These are phyloP conservation scores for Cactoblastis cactorum DNA, from an alignment of 2,888 invertebrate species.

Conservation along the genomic window DNA sequence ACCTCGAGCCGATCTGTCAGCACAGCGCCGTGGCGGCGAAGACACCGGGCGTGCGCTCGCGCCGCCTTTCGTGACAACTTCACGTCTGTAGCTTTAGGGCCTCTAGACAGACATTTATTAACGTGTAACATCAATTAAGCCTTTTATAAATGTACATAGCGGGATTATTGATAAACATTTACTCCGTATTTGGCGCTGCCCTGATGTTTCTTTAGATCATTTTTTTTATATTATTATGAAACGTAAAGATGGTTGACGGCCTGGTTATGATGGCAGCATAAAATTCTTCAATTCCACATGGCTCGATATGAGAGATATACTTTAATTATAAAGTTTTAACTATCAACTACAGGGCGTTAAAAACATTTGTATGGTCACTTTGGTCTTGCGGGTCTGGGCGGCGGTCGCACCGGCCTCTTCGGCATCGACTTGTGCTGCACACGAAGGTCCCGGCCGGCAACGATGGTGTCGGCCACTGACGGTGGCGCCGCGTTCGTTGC, in stretches of 20 bases:
- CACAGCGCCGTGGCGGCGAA: slow-evolving; percentile 53
- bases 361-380: slow-evolving; percentile 37
- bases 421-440: slow-evolving; percentile 45
- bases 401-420: slow-evolving; percentile 36
- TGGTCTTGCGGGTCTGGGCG: slow-evolving; percentile 59
- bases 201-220: too few species aligned
- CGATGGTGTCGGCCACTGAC: slow-evolving; percentile 60
- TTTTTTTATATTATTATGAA: too few species aligned
- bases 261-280: too few species aligned
- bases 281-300: too few species aligned
- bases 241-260: too few species aligned
- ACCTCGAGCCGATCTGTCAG: slow-evolving; percentile 60
- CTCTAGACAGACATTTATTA: slow-evolving; percentile 31
- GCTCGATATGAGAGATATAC: too few species aligned
- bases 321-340: too few species aligned
- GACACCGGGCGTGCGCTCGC: slow-evolving; percentile 52
- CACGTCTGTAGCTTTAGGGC: slow-evolving; percentile 63
- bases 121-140: too few species aligned
- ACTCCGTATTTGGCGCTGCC: too few species aligned
- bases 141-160: too few species aligned
- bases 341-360: neutral
- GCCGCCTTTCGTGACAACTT: slow-evolving; percentile 41
- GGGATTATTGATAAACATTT: too few species aligned
- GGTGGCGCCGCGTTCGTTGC: slow-evolving; percentile 45
- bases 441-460: slow-evolving; percentile 55